These are phyloP conservation scores for Drosophila paranaensis DNA, from an alignment of 2,888 invertebrate species.

Conservation along the genomic window DNA sequence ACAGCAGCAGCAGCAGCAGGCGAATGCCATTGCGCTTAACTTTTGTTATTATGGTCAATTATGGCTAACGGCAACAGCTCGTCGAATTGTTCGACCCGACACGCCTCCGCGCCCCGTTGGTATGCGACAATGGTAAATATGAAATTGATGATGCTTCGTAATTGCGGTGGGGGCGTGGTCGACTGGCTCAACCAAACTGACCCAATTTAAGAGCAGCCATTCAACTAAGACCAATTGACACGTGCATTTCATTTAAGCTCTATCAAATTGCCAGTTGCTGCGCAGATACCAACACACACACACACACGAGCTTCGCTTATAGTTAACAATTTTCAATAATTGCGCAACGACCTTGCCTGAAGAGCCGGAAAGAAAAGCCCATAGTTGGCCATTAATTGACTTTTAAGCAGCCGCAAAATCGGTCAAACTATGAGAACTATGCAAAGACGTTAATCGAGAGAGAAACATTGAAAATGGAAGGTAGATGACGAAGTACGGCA, in stretches of 20 bases:
- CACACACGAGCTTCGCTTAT: conserved; percentile 11
- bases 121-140: conserved; percentile 57
- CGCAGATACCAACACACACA: conserved; percentile 1
- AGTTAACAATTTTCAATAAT: conserved; percentile 49
- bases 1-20: conserved; percentile 19
- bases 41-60: conserved; percentile 78
- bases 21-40: conserved; percentile 69
- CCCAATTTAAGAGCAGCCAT: conserved; percentile 32
- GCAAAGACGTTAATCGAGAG: not conserved
- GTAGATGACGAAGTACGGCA: not conserved
- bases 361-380: conserved; percentile 63
- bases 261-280: conserved; percentile 31
- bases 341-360: conserved; percentile 62
- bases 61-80: conserved; percentile 69
- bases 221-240: conserved; percentile 33
- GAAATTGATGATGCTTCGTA: conserved; percentile 54
- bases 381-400: conserved; percentile 64
- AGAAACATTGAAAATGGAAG: not conserved
- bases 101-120: not conserved
- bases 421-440: conserved; percentile 26
- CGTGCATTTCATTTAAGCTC: conserved; percentile 27
- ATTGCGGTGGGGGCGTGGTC: conserved; percentile 60
- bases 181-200: conserved; percentile 21
- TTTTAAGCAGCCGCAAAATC: conserved; percentile 65
- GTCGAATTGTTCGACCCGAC: conserved; percentile 8